A percentile compares a stretch with the other conserved stretches of the same genome.
Evolutionary conservation across 1,140 invertebrate species (phyloP).

Genomic region (Paracyclopina nana): DNA sequence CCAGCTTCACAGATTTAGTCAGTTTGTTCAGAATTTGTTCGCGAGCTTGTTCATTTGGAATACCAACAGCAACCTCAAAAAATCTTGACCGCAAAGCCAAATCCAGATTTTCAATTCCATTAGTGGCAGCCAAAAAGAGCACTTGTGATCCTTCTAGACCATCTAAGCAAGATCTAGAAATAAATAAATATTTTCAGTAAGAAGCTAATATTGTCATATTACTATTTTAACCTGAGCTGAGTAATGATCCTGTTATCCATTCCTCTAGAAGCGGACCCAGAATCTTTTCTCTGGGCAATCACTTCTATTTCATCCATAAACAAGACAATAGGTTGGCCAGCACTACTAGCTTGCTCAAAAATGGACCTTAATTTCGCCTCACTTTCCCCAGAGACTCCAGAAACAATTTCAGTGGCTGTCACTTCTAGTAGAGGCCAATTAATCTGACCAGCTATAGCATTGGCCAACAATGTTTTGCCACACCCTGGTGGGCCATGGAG

Average conservation of each 20-base stretch:
- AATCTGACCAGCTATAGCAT: constrained; percentile 75
- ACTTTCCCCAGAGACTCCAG: constrained; percentile 85
- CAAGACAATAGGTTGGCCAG: constrained; percentile 62
- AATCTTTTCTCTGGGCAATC: constrained; percentile 61
- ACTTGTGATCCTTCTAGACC: too few relatives aligned
- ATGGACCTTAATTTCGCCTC: constrained; percentile 75
- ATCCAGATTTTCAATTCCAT: constrained; percentile 76
- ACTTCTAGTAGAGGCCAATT: constrained; percentile 27
- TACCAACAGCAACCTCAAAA: constrained; percentile 79
- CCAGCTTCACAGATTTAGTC: constrained; percentile 34
- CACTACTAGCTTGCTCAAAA: constrained; percentile 55
- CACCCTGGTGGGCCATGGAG: constrained; percentile 62
- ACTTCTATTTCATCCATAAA: constrained; percentile 89
- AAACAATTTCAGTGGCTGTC: constrained; percentile 70
- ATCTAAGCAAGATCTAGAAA: too few relatives aligned
- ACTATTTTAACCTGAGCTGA: too few relatives aligned
- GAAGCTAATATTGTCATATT: too few relatives aligned
- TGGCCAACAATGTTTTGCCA: constrained; percentile 73
- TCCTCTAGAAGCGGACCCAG: constrained; percentile 64
- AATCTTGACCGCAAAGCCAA: constrained; percentile 63
- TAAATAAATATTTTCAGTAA: background rate
- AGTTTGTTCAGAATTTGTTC: constrained; percentile 40
- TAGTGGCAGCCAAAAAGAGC: constrained; percentile 83
- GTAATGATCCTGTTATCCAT: constrained; percentile 89
- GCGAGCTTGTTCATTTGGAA: constrained; percentile 64